Evolutionary conservation across 2,888 invertebrate genomes (phyloP), one percentile per base, ranked within the genome.

Genomic region (Thymelicus lineola): DNA sequence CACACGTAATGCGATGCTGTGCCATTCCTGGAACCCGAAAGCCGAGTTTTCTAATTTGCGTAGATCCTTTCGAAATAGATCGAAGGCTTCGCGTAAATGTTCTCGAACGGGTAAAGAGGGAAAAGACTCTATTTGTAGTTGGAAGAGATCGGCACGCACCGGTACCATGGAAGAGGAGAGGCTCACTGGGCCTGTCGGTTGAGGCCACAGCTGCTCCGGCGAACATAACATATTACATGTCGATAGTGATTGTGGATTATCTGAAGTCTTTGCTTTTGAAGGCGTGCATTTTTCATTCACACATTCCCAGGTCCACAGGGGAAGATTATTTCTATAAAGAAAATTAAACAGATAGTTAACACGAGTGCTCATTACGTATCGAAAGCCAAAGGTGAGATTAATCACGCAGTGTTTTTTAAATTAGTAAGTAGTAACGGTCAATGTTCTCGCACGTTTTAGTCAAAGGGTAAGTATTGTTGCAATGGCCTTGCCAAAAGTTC

Each of bases 291-390:
- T 95, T 75, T 95, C 95, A 55, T 91, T 88, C 65, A 95, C 93
- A 83, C 97, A 97, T 67, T 95, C 94, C 95, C 97, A 97, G n/a
- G 95, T 96, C 97, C 97, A 97, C 60, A 96, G 94, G 12, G 94
- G 94, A 48, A 79, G 73, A 78, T 85, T 55, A 67, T 73, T 81
- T 72, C 94, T 94, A 81, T 73, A 87, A 65, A 46, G 9, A 62
- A 7, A 35, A 48, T 45, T 14, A 6, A 17, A 4, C 4, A 12
- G 4, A 42, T 12, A 42, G 4, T 42, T 42, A 12, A 12, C 42
- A 38, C 1, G 6, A 1, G 4, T 12, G 4, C n/a, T n/a, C n/a
- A n/a, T 12, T 12, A 42, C 42, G 42, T 10, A 42, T 10, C 42
- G 12, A 12, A 42, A 9, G 12, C 42, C 12, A 42, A 42, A n/a